Evolutionary conservation across 2,888 invertebrate species (phyloP).

Genomic region (Nomada flava): DNA sequence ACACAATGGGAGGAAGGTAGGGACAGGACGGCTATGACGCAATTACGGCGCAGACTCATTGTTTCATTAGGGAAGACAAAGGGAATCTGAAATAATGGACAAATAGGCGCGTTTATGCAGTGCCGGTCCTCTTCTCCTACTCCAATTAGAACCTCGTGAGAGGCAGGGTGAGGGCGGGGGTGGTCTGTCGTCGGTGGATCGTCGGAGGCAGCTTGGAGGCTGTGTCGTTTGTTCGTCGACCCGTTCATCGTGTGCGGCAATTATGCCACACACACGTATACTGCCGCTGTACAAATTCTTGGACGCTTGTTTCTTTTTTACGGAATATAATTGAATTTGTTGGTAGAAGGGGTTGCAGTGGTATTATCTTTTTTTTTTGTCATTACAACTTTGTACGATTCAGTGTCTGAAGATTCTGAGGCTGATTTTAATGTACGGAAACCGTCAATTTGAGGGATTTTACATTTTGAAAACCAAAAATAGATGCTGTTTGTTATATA

Average conservation of each 20-base stretch:
- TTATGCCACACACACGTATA: slow-evolving; percentile 34
- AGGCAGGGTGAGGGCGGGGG: slow-evolving; percentile 65
- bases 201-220: slow-evolving; percentile 55
- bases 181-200: slow-evolving; percentile 47
- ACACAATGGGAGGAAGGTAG: slow-evolving; percentile 59
- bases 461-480: too few species aligned
- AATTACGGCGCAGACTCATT: slow-evolving; percentile 84
- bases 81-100: slow-evolving; percentile 84
- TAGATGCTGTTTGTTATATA: too few species aligned
- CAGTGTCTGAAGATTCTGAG: too few species aligned
- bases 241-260: slow-evolving; percentile 33
- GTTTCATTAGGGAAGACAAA: slow-evolving; percentile 84
- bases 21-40: slow-evolving; percentile 70
- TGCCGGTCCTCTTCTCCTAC: slow-evolving; percentile 77
- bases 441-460: too few species aligned
- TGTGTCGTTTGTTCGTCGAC: slow-evolving; percentile 40
- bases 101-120: slow-evolving; percentile 84
- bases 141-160: slow-evolving; percentile 82
- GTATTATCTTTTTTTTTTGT: too few species aligned
- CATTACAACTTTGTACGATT: too few species aligned
- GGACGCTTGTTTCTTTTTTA: too few species aligned
- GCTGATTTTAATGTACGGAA: too few species aligned
- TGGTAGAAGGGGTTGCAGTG: too few species aligned
- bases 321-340: too few species aligned
- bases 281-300: too few species aligned